Conservation (phyloP, 1,140 invertebrate genomes). For the Patella vulgata region DNA sequence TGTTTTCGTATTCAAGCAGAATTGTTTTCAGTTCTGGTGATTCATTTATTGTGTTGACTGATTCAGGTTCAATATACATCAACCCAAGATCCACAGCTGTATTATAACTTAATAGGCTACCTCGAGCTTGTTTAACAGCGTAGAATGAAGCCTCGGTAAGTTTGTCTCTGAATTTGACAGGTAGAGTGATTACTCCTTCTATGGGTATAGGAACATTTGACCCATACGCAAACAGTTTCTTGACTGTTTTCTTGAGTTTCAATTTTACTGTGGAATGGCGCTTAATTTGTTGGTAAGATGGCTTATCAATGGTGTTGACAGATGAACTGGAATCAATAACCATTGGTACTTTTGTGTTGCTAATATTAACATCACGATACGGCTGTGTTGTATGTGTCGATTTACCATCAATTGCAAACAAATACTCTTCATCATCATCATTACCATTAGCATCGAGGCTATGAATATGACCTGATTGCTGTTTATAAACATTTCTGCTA, state of each 20-base stretch:
- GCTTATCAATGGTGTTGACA: conserved; percentile 1
- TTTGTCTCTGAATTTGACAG: not conserved
- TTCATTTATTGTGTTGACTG: not conserved
- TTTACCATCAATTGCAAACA: too few relatives aligned
- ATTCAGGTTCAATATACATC: too few relatives aligned
- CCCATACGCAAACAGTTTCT: conserved; percentile 9
- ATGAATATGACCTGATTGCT: too few relatives aligned
- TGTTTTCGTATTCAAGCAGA: conserved; percentile 7
- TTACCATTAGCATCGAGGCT: too few relatives aligned
- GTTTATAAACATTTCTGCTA: not conserved
- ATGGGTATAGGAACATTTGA: not conserved
- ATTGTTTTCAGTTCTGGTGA: not conserved
- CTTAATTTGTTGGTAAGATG: not conserved
- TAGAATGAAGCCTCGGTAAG: not conserved
- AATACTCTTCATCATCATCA: too few relatives aligned
- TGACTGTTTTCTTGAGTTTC: conserved; percentile 5
- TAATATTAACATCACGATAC: not conserved
- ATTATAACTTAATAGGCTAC: conserved; percentile 11
- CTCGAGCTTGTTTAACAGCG: conserved; percentile 4
- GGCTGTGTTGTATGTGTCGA: too few relatives aligned
- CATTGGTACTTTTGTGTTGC: not conserved
- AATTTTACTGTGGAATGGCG: not conserved
- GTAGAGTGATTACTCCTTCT: not conserved
- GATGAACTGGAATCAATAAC: conserved; percentile 7
- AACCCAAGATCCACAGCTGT: conserved; percentile 12